Evolutionary conservation across 92 coral and sea anemone species (phyloP).

Genomic region (Palythoa grandiflora): DNA sequence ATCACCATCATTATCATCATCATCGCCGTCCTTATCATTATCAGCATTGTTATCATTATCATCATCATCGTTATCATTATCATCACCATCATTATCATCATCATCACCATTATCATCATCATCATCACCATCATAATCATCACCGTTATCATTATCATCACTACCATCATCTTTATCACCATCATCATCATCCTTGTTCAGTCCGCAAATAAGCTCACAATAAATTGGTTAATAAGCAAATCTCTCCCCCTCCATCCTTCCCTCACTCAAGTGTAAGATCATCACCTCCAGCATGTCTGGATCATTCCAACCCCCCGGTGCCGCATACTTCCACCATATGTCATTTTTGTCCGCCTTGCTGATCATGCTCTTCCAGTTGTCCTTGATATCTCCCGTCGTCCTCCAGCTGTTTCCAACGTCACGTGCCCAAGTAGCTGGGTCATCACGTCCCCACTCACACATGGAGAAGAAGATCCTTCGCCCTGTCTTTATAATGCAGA

Average conservation of each 20-base stretch:
- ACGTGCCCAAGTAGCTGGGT: slow-evolving; percentile 63
- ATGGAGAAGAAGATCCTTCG: slow-evolving; percentile 63
- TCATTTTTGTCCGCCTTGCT: slow-evolving; percentile 57
- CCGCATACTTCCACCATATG: slow-evolving; percentile 62
- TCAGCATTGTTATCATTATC: not conserved
- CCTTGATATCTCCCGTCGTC: slow-evolving; percentile 56
- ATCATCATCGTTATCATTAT: not conserved
- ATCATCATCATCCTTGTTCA: not conserved
- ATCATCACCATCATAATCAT: not conserved
- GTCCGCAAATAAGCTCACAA: not conserved
- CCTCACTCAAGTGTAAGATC: not conserved
- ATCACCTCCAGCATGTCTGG: slow-evolving; percentile 68
- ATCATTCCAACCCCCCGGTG: slow-evolving; percentile 66
- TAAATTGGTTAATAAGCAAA: not conserved
- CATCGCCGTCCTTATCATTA: not conserved
- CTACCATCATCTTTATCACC: too few species aligned
- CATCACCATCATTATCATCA: not conserved
- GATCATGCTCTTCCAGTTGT: slow-evolving; percentile 57
- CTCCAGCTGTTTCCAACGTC: slow-evolving; percentile 70
- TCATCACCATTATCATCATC: not conserved
- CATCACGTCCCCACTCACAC: slow-evolving; percentile 71
- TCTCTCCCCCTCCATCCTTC: not conserved
- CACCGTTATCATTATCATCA: not conserved
- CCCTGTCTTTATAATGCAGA: slow-evolving; percentile 40
- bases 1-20: too few species aligned